phyloP scores from a whole-genome alignment of 2,113 vertebrate species.

The Meles meles region DNA sequence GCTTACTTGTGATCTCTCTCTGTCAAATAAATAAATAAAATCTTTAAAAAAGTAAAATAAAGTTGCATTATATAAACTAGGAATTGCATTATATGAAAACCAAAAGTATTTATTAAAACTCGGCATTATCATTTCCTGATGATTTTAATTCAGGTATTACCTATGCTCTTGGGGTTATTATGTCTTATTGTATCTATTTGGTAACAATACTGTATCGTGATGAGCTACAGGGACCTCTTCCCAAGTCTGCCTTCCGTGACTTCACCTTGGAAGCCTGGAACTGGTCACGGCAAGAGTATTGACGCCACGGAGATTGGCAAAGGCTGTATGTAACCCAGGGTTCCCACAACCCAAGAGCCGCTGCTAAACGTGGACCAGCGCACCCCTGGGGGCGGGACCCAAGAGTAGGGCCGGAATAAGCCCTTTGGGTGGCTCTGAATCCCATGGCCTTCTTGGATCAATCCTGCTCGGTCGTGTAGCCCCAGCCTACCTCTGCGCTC shows the following conservation, averaged over 20 bases:
- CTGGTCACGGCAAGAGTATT: fast-evolving
- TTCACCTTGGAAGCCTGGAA: neutral
- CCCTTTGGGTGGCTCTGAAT: no score
- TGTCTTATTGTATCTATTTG: no score
- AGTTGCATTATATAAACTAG: neutral
- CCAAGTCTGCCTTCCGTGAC: neutral
- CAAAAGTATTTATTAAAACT: neutral
- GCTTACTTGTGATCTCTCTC: no score
- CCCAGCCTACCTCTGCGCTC: neutral
- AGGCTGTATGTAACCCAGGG: neutral
- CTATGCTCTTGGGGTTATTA: neutral
- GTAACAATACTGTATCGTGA: fast-evolving
- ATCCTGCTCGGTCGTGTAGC: no score
- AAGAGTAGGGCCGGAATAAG: neutral
- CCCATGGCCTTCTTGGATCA: neutral
- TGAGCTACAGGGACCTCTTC: neutral
- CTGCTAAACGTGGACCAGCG: neutral
- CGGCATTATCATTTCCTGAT: neutral
- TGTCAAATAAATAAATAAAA: no score
- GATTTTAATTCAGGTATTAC: neutral
- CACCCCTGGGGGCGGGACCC: neutral
- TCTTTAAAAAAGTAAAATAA: no score
- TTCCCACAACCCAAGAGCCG: fast-evolving
- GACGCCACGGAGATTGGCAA: neutral
- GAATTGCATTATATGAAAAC: neutral